phyloP scores from a whole-genome alignment of 2,797 vertebrate species.

The Sebastes miniatus region DNA sequence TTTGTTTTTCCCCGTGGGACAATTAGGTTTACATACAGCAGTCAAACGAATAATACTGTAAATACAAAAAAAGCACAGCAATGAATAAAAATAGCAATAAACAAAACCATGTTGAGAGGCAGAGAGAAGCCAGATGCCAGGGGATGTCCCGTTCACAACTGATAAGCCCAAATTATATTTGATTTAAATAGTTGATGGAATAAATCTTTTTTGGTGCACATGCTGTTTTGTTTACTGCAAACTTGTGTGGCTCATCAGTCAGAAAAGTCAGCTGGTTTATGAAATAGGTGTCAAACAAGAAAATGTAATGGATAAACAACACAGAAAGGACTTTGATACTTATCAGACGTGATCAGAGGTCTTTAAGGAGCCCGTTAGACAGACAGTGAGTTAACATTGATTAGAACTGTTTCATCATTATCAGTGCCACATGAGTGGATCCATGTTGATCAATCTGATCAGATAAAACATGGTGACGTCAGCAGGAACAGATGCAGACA shows the following conservation, averaged over 20 bases:
- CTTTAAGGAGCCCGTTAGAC: constrained; percentile 4
- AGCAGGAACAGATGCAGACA: constrained; percentile 26
- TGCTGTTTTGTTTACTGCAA: not conserved
- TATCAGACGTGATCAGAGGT: not conserved
- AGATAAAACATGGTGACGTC: constrained; percentile 48
- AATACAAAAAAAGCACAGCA: not conserved
- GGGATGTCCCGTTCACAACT: not conserved
- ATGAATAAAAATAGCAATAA: not conserved
- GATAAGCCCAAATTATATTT: not conserved
- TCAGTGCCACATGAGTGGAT: constrained; percentile 45
- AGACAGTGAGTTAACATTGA: constrained; percentile 50
- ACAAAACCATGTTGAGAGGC: not conserved
- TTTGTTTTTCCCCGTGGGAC: not conserved
- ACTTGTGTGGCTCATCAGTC: not conserved
- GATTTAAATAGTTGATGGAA: not conserved
- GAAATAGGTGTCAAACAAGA: not conserved
- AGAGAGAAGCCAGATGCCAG: not conserved
- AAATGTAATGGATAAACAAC: not conserved
- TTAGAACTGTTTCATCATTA: constrained; percentile 53
- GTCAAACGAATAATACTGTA: not conserved
- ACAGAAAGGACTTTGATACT: not conserved
- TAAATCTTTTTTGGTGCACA: not conserved
- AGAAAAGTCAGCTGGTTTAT: not conserved
- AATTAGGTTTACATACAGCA: not conserved
- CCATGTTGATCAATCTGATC: constrained; percentile 50